phyloP scores from a whole-genome alignment of 2,797 vertebrate species.

The Furcifer pardalis region DNA sequence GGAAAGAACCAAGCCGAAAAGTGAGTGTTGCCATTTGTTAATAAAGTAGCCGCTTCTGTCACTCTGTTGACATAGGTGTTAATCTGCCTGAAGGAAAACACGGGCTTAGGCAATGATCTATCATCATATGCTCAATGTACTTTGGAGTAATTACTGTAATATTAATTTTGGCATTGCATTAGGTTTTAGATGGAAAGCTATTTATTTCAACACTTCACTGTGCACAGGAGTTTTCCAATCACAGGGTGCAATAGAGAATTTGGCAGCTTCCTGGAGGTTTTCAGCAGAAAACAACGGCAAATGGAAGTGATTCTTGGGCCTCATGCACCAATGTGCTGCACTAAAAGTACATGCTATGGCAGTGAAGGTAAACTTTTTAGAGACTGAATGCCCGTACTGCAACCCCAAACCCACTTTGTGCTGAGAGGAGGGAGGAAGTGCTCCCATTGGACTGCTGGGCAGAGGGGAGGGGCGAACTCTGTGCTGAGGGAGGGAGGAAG shows the following conservation, averaged over 20 bases:
- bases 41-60: constrained; percentile 52
- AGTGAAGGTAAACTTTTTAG: too few species aligned
- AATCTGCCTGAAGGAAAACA: constrained; percentile 66
- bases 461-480: too few species aligned
- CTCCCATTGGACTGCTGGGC: too few species aligned
- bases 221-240: neutral
- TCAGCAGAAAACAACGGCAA: neutral
- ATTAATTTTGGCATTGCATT: constrained; percentile 59
- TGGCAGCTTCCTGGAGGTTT: neutral
- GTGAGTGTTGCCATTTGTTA: constrained; percentile 46
- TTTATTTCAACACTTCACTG: constrained; percentile 29
- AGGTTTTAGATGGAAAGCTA: constrained; percentile 22
- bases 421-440: too few species aligned
- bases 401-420: too few species aligned
- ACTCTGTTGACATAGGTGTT: constrained; percentile 66
- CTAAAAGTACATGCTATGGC: too few species aligned
- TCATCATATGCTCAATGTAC: constrained; percentile 44
- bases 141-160: constrained; percentile 58
- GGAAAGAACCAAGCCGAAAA: constrained; percentile 59
- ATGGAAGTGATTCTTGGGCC: neutral
- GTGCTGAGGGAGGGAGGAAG: too few species aligned
- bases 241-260: neutral
- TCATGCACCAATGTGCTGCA: too few species aligned
- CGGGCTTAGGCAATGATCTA: constrained; percentile 53
- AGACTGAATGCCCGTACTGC: too few species aligned